Percentiles rank a stretch among this genome's conserved stretches.
These are phyloP conservation scores for Synanthedon formicaeformis DNA, from an alignment of 2,888 invertebrate species.

Conservation along the genomic window DNA sequence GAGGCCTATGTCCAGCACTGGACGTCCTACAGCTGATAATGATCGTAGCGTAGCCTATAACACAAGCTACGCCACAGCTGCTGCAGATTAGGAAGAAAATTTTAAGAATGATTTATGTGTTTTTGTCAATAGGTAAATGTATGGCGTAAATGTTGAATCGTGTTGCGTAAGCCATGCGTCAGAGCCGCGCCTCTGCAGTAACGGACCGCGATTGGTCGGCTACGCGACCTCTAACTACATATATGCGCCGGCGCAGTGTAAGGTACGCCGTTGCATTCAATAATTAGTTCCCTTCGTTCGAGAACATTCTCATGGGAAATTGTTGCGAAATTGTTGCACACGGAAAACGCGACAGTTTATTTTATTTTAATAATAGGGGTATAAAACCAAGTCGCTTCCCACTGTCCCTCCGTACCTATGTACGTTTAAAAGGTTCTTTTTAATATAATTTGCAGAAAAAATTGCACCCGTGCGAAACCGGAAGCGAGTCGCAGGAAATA, in stretches of 20 bases:
- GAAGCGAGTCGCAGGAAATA: too few relatives aligned
- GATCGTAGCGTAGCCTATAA: too few relatives aligned
- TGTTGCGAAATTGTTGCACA: not conserved
- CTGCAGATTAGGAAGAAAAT: too few relatives aligned
- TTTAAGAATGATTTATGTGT: not conserved
- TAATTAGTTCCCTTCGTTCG: not conserved
- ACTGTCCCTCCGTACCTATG: too few relatives aligned
- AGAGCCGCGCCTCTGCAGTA: constrained; percentile 21
- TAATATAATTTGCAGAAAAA: too few relatives aligned
- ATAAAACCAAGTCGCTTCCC: too few relatives aligned
- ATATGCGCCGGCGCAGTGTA: not conserved
- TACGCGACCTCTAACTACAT: not conserved
- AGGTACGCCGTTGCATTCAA: not conserved
- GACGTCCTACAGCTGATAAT: too few relatives aligned
- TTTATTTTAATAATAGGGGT: too few relatives aligned
- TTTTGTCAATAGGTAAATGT: not conserved
- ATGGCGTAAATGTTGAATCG: not conserved
- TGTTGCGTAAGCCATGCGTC: constrained; percentile 22
- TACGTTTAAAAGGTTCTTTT: too few relatives aligned
- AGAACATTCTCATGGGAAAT: not conserved
- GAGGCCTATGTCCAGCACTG: too few relatives aligned
- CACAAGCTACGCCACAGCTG: too few relatives aligned
- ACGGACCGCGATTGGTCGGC: constrained; percentile 12
- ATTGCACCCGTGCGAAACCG: too few relatives aligned
- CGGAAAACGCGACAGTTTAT: not conserved